Evolutionary conservation across 2,797 vertebrate species (phyloP).

Genomic region (Ctenochaetus hawaiiensis): DNA sequence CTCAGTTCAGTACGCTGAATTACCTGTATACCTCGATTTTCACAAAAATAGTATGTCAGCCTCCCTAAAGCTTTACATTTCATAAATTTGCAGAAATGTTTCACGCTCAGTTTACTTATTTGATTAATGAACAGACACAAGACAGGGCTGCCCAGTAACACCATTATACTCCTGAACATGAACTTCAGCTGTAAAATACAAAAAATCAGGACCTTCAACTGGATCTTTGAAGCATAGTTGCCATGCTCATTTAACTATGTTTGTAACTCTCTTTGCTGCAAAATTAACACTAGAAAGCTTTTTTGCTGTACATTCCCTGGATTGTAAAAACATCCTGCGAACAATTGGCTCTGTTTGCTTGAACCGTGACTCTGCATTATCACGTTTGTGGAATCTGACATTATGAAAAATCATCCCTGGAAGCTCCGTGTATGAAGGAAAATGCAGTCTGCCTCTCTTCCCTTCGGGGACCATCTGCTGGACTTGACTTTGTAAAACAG

Average conservation of each 20-base stretch:
- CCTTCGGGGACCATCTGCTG: conserved; percentile 26
- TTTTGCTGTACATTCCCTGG: conserved; percentile 23
- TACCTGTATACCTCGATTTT: neutral
- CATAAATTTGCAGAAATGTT: neutral
- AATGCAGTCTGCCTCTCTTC: neutral
- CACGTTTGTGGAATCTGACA: neutral
- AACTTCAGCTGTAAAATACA: neutral
- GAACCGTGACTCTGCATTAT: neutral
- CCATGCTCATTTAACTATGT: neutral
- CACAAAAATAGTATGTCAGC: neutral
- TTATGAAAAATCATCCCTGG: neutral
- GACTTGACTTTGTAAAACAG: neutral
- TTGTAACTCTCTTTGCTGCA: neutral
- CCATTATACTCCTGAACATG: neutral
- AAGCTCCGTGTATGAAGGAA: neutral
- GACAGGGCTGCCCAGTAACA: neutral
- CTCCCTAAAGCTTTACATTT: neutral
- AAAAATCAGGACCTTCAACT: neutral
- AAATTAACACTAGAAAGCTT: neutral
- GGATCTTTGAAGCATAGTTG: neutral
- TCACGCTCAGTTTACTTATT: neutral
- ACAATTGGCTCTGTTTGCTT: neutral
- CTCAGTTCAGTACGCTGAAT: neutral
- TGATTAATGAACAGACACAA: no score
- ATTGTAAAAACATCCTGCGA: neutral